A percentile compares a stretch with the other conserved stretches of the same genome.
These are phyloP conservation scores for Brachyalestes nurse DNA, from an alignment of 2,797 vertebrate species.

Conservation along the genomic window DNA sequence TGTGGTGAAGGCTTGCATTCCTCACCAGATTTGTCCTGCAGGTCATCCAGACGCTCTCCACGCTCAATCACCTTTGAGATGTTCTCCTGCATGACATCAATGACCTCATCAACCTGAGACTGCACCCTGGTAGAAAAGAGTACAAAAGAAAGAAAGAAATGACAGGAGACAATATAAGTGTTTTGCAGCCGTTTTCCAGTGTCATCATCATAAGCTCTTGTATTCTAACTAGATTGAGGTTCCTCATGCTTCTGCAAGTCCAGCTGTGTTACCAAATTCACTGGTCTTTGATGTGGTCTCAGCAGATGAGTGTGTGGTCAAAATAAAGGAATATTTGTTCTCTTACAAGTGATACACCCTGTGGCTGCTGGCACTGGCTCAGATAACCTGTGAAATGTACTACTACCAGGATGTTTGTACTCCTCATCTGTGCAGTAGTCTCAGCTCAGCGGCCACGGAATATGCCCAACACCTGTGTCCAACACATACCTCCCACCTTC, in stretches of 20 bases:
- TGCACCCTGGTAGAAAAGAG: constrained; percentile 82
- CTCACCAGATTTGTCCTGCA: constrained; percentile 98
- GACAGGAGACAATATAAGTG: not conserved
- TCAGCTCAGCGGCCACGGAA: not conserved
- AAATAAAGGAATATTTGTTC: constrained; percentile 16
- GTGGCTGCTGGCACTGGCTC: not conserved
- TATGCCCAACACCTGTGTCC: constrained; percentile 2
- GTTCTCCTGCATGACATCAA: constrained; percentile 99
- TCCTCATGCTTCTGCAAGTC: not conserved
- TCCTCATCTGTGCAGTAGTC: constrained; percentile 1
- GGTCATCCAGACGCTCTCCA: constrained; percentile 94
- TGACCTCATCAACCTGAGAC: constrained; percentile 98
- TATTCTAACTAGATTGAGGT: not conserved
- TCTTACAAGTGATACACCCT: constrained; percentile 3
- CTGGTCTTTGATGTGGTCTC: too few species aligned
- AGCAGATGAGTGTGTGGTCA: not conserved
- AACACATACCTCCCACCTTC: constrained; percentile 3
- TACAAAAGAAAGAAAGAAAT: not conserved
- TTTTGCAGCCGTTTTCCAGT: not conserved
- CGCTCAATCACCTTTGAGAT: constrained; percentile 98
- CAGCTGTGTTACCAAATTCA: not conserved
- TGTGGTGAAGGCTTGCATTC: not conserved
- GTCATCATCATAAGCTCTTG: not conserved
- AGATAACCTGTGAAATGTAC: constrained; percentile 32
- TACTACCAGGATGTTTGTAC: constrained; percentile 24